Evolutionary conservation across 2,113 vertebrate genomes (phyloP).

Genomic region (Malurus alboscapulatus): DNA sequence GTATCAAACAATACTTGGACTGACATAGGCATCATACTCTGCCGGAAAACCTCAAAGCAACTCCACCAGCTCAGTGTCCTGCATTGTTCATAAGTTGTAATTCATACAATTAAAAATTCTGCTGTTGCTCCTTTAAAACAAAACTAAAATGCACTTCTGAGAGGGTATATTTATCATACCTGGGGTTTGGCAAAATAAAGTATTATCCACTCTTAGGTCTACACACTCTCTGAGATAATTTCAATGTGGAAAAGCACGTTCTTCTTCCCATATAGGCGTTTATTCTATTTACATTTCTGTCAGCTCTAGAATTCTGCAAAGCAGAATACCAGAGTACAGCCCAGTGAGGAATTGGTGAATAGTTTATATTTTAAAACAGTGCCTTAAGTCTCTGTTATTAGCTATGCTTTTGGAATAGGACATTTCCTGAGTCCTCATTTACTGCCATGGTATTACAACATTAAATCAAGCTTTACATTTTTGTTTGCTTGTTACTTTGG

Average conservation of each 20-base stretch:
- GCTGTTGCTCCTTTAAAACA: background rate
- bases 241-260: background rate
- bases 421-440: constrained; percentile 49
- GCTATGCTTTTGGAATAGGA: constrained; percentile 10
- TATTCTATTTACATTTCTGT: constrained; percentile 7
- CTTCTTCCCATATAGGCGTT: constrained; percentile 21
- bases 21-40: background rate
- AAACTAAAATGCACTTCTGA: background rate
- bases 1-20: background rate
- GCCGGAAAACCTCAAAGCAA: background rate
- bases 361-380: constrained; percentile 35
- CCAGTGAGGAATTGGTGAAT: constrained; percentile 24
- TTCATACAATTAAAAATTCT: background rate
- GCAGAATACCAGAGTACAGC: background rate
- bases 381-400: constrained; percentile 29
- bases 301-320: background rate
- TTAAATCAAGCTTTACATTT: constrained; percentile 27
- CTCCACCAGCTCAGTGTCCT: background rate
- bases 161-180: background rate
- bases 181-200: background rate
- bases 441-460: background rate
- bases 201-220: background rate
- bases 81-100: background rate
- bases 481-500: constrained; percentile 16
- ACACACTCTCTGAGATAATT: background rate